phyloP scores from a whole-genome alignment of 2,797 vertebrate species.

The Xenops minutus region DNA sequence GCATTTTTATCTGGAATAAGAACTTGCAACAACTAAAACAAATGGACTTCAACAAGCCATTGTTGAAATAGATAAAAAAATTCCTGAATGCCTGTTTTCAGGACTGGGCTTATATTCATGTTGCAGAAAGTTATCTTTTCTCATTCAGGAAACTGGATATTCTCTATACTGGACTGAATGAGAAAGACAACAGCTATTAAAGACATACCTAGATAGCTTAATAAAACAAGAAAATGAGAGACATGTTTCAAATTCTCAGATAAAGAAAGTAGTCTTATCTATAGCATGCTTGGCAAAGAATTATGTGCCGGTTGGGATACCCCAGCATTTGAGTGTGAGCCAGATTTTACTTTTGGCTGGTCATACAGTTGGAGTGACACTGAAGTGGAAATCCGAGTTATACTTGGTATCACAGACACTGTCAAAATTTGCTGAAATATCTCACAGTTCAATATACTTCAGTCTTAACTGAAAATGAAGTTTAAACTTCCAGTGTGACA shows the following conservation, averaged over 20 bases:
- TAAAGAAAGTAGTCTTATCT: background rate
- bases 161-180: background rate
- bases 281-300: background rate
- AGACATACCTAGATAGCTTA: background rate
- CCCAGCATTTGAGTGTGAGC: background rate
- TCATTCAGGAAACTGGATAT: background rate
- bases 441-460: background rate
- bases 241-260: background rate
- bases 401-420: background rate
- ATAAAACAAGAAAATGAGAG: background rate
- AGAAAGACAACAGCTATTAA: background rate
- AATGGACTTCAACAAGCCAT: background rate
- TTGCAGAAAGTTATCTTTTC: background rate
- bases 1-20: background rate
- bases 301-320: background rate
- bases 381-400: background rate
- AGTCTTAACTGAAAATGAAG: background rate
- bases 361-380: background rate
- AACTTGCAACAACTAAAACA: background rate
- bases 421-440: background rate
- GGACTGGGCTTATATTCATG: rapidly evolving
- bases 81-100: background rate
- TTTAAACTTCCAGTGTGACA: background rate
- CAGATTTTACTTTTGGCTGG: background rate
- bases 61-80: background rate